Conservation (phyloP, 2,888 invertebrate species). For the Hypolimnas misippus region DNA sequence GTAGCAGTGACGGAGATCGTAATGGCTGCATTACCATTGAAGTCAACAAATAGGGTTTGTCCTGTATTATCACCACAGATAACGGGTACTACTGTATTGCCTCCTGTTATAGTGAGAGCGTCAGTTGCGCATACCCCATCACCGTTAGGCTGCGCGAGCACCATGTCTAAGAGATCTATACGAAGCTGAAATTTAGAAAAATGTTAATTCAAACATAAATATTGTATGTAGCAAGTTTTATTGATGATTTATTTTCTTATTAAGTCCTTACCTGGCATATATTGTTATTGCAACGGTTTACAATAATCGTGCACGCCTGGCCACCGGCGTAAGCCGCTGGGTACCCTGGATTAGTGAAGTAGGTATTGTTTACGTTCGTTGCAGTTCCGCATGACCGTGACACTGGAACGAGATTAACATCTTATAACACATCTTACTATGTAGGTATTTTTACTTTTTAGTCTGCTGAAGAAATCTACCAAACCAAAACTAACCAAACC, state of each 20-base stretch:
- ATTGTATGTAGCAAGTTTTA: not conserved
- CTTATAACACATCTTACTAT: no score
- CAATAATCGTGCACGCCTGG: conserved; percentile 87
- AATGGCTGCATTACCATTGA: conserved; percentile 87
- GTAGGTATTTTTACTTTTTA: no score
- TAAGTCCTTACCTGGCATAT: conserved; percentile 86
- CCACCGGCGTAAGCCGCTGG: conserved; percentile 88
- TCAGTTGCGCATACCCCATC: conserved; percentile 89
- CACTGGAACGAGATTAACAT: conserved; percentile 85
- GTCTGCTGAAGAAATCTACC: no score
- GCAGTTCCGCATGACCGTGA: conserved; percentile 88
- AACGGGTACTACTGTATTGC: conserved; percentile 86
- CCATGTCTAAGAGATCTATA: conserved; percentile 90
- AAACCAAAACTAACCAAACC: no score
- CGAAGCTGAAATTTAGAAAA: conserved; percentile 82
- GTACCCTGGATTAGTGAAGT: conserved; percentile 91
- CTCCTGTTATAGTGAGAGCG: conserved; percentile 87
- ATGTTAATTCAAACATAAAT: not conserved
- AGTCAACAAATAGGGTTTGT: conserved; percentile 90
- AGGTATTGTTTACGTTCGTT: conserved; percentile 91
- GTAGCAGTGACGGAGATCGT: conserved; percentile 87
- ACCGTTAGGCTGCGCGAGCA: conserved; percentile 88
- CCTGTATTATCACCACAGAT: conserved; percentile 93
- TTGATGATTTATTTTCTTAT: not conserved
- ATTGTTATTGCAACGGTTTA: conserved; percentile 87